Evolutionary conservation across 2,113 vertebrate genomes (phyloP), one percentile per base, ranked within the genome.

Genomic region (Laterallus jamaicensis): DNA sequence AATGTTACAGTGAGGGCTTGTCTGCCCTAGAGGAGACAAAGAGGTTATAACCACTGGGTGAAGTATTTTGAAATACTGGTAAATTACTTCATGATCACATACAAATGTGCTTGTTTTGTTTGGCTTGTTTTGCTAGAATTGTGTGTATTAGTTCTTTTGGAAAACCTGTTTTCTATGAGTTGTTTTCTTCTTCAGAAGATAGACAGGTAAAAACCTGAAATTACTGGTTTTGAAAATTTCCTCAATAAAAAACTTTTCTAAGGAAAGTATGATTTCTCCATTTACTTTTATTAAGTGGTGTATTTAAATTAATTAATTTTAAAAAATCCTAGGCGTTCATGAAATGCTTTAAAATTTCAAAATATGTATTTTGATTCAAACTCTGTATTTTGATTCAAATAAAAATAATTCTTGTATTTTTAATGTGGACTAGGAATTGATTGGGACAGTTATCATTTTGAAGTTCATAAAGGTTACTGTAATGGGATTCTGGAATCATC

Each of bases 1-100:
- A 96, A 63, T 47, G 60, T 86, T 90, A 63, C 50, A 50, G 15
- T 15, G 31, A 66, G 47, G 40, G 28, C 71, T 95, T 88, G 76
- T 86, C 86, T 92, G 32, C 86, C 80, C 76, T 94, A 70, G 56
- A 88, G 88, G 91, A 88, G 76, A 81, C 80, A 81, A 80, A 88
- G 58, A 81, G 56, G 68, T 92, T 90, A 47, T 37, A 86, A 70
- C 50, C 68, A 55, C 64, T 15, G 22, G 47, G 31, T 69, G 52
- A 96, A 93, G 32, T 31, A 52, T 55, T 83, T 80, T 42, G 73
- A 88, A 92, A 83, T 47, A 59, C 63, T 29, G 12, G 18, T 63
- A 88, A 81, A 88, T 90, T 92, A 88, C 47, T 58, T 67, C 5
- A 7, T 55, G 75, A 70, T 83, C 75, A 31, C 67, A 50, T 74